phyloP scores from a whole-genome alignment of 2,888 invertebrate species.

The Drosophila buzzatii region DNA sequence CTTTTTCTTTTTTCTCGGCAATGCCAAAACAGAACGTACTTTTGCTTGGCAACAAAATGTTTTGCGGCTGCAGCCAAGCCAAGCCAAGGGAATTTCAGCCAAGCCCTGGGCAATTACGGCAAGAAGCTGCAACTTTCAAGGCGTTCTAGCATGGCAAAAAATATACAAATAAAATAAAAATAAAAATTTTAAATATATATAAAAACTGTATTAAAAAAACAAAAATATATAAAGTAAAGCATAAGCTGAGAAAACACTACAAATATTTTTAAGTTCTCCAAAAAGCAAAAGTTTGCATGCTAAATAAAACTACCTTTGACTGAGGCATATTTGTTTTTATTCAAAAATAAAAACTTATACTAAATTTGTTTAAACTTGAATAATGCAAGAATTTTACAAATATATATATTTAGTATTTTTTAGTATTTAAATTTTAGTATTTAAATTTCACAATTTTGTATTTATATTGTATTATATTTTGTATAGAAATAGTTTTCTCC shows the following conservation, averaged over 20 bases:
- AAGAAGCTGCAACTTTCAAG: constrained; percentile 48
- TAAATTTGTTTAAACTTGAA: too few relatives aligned
- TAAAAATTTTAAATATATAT: neutral
- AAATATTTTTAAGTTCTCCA: constrained; percentile 34
- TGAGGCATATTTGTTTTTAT: neutral
- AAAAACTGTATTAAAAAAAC: neutral
- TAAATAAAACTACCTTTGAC: neutral
- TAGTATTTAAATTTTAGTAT: neutral
- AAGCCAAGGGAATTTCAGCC: constrained; percentile 39
- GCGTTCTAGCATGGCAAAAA: constrained; percentile 3
- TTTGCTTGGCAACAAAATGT: constrained; percentile 29
- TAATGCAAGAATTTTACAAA: too few relatives aligned
- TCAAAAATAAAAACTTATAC: too few relatives aligned
- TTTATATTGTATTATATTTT: too few relatives aligned
- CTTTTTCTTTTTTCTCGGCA: neutral
- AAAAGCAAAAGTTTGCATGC: constrained; percentile 11
- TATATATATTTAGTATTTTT: too few relatives aligned
- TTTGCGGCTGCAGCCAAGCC: constrained; percentile 33
- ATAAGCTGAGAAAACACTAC: constrained; percentile 38
- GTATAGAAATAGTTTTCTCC: too few relatives aligned
- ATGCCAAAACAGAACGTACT: constrained; percentile 3
- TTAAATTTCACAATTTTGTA: too few relatives aligned
- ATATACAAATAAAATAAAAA: neutral
- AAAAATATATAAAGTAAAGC: constrained; percentile 9
- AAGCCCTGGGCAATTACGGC: constrained; percentile 58